phyloP scores from a whole-genome alignment of 2,797 vertebrate genomes.

The Eptatretus atami region DNA sequence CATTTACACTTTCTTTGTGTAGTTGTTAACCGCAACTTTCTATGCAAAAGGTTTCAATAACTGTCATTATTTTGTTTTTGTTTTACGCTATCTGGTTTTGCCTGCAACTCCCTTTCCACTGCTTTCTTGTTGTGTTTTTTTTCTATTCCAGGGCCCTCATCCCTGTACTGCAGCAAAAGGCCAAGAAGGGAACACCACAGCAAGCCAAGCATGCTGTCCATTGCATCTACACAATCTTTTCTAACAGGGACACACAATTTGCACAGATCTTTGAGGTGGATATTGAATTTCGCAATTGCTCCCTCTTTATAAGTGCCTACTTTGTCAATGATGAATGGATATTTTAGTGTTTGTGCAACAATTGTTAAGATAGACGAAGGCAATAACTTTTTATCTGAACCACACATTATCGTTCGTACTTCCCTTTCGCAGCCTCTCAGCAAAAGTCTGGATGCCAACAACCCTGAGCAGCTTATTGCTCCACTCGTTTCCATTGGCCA shows the following conservation, averaged over 20 bases:
- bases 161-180: constrained; percentile 90
- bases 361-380: too few relatives aligned
- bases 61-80: too few relatives aligned
- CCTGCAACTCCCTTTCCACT: not conserved
- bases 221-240: constrained; percentile 93
- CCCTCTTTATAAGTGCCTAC: not conserved
- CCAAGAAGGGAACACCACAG: constrained; percentile 84
- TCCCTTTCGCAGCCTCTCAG: constrained; percentile 39
- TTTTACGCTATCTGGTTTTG: not conserved
- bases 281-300: not conserved
- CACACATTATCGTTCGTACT: constrained; percentile 4
- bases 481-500: constrained; percentile 80
- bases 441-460: constrained; percentile 79
- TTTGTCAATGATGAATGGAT: not conserved
- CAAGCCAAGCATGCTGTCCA: constrained; percentile 96
- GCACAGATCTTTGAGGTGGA: constrained; percentile 93
- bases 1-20: too few relatives aligned
- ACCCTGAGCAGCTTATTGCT: constrained; percentile 89
- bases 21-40: too few relatives aligned
- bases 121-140: constrained; percentile 6
- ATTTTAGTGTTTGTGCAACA: too few relatives aligned
- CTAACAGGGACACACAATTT: constrained; percentile 93
- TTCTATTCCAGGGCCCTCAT: constrained; percentile 48
- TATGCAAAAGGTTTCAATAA: too few relatives aligned
- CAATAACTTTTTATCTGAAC: not conserved